Conservation (phyloP, 2,797 vertebrate genomes). For the Poecilia gillii region DNA sequence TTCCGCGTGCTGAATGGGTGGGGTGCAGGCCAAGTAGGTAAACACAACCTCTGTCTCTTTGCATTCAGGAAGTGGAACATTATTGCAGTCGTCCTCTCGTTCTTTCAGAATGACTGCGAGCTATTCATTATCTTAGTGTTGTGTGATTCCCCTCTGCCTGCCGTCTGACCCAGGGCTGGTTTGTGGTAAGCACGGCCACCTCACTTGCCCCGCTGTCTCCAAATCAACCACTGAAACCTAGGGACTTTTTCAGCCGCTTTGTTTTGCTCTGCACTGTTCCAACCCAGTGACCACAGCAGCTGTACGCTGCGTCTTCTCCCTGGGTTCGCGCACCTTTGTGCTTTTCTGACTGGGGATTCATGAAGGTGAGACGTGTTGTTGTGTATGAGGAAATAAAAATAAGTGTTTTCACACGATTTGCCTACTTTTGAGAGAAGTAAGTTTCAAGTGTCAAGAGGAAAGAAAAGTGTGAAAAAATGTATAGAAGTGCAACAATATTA, state of each 20-base stretch:
- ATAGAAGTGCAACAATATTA: not conserved
- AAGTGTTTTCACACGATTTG: conserved; percentile 37
- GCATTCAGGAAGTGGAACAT: conserved; percentile 75
- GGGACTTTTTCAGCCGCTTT: conserved; percentile 87
- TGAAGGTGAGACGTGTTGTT: not conserved
- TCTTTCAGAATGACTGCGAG: conserved; percentile 80
- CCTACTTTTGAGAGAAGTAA: conserved; percentile 45
- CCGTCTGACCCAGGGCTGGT: conserved; percentile 57
- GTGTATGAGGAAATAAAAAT: conserved; percentile 25
- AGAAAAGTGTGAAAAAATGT: conserved; percentile 8
- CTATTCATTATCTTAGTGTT: conserved; percentile 66
- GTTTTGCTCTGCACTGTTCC: conserved; percentile 23
- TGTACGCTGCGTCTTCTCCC: conserved; percentile 10
- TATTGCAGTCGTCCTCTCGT: conserved; percentile 62
- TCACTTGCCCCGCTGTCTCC: conserved; percentile 71
- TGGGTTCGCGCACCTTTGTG: conserved; percentile 26
- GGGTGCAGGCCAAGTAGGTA: conserved; percentile 45
- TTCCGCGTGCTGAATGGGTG: not conserved
- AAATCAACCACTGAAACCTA: conserved; percentile 65
- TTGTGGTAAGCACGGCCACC: conserved; percentile 73
- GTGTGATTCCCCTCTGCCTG: conserved; percentile 79
- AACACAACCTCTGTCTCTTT: conserved; percentile 56
- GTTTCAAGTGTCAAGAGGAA: conserved; percentile 33
- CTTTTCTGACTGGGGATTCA: conserved; percentile 13
- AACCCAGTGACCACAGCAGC: conserved; percentile 31